Base-by-base conservation (phyloP, 2,113 vertebrate species). In the Phaetusa simplex region DNA sequence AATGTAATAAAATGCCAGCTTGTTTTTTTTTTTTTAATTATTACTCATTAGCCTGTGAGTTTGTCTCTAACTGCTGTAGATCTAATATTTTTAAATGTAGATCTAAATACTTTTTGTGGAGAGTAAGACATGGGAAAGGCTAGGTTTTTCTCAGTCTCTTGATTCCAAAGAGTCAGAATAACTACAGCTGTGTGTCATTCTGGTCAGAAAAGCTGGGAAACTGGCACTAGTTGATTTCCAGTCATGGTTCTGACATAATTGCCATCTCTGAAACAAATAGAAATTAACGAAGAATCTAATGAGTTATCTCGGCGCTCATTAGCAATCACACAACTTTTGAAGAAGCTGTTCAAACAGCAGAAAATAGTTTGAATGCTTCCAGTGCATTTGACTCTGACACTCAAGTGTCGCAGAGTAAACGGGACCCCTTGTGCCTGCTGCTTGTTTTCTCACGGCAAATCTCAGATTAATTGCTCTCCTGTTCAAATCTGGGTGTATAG, bases 1-100 rank as follows among this genome's bases (percentile, higher is more conserved):
- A 53, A 4, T 50, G 38, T 88, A 97, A 94, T 92, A 96, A 94
- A 96, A 94, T 82, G 32, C 32, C n/a, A 47, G 21, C 49, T 84
- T 91, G 36, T 72, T 52, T 26, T 53, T 53, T 58, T 45, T 81
- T 90, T 79, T 81, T 43, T 20, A 66, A 52, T 56, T 49, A 66
- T 55, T 89, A 70, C 61, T 76, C 34, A 43, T 36, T 86, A 79
- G 36, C 36, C 49, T 82, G 16, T 1, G 34, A 80, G 43, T 93
- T 95, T 95, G 53, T n/a, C 69, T 94, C 58, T 70, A 40, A 47
- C 58, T 88, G 29, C 14, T 93, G 20, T 80, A 58, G 61, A 61
- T 69, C 10, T 69, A 72, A 42, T 53, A 56, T 24, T 58, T 73
- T 21, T 47, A 45, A 45, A 45, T 45, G 43, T 19, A 45, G 43